A percentile compares a stretch with the other conserved stretches of the same genome.
These are phyloP conservation scores for Trissonchulus sp. DNA, from an alignment of 2,888 invertebrate genomes.

Conservation along the genomic window DNA sequence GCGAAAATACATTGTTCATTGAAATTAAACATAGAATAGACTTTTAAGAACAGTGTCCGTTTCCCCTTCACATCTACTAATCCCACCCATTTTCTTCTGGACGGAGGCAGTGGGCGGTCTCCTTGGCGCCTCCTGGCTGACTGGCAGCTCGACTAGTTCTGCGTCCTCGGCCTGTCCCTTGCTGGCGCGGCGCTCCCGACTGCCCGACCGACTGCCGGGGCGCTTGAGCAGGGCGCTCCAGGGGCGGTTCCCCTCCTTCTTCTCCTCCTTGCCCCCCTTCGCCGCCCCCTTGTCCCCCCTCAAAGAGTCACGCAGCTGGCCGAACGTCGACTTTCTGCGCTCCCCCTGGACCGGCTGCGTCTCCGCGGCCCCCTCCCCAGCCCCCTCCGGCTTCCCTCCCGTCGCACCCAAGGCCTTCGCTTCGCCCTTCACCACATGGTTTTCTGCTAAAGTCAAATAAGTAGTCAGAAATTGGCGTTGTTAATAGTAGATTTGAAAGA, in stretches of 20 bases:
- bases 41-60: too few relatives aligned
- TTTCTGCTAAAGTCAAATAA: background rate
- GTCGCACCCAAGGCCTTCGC: too few relatives aligned
- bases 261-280: background rate
- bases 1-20: too few relatives aligned
- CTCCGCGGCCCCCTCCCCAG: too few relatives aligned
- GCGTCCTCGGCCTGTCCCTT: background rate
- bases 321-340: conserved; percentile 2
- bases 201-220: conserved; percentile 29
- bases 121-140: background rate
- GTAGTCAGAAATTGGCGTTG: too few relatives aligned
- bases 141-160: background rate
- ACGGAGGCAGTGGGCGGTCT: background rate
- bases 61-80: too few relatives aligned
- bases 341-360: too few relatives aligned
- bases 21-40: too few relatives aligned
- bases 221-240: conserved; percentile 25
- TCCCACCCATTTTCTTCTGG: background rate
- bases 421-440: background rate
- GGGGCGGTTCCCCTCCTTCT: background rate
- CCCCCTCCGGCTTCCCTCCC: too few relatives aligned
- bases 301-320: background rate
- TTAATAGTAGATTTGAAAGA: too few relatives aligned
- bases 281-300: background rate
- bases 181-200: background rate